Evolutionary conservation across 2,113 vertebrate genomes (phyloP).

Genomic region (Scopus umbretta): DNA sequence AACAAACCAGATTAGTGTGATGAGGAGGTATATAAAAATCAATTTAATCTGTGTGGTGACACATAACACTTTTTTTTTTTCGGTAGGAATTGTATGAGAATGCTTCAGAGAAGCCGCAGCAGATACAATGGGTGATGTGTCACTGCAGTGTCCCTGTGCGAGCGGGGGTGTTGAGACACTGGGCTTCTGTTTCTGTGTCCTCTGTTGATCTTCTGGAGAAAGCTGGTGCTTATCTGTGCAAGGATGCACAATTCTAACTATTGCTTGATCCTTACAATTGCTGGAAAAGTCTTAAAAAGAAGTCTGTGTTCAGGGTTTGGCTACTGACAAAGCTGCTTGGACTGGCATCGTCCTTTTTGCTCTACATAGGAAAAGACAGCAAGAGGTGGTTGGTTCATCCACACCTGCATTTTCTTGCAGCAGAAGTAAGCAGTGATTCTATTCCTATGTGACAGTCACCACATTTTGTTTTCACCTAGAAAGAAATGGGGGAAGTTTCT

Average conservation of each 20-base stretch:
- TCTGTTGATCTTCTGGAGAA: conserved; percentile 23
- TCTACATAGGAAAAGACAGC: neutral
- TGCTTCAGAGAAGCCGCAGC: neutral
- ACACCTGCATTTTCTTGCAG: neutral
- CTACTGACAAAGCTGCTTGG: neutral
- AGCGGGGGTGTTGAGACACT: neutral
- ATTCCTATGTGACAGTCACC: neutral
- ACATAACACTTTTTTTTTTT: neutral
- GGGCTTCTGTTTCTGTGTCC: neutral
- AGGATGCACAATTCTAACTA: neutral
- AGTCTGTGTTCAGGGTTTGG: neutral
- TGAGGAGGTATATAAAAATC: neutral
- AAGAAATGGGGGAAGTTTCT: neutral
- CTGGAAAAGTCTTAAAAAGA: neutral
- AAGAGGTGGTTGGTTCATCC: neutral
- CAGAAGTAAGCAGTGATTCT: neutral
- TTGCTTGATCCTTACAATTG: neutral
- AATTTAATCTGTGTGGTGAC: neutral
- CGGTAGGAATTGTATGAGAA: neutral
- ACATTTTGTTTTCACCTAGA: neutral
- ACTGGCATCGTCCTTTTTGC: neutral
- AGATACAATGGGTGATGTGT: neutral
- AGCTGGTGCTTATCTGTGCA: neutral
- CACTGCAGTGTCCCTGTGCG: neutral
- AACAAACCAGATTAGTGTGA: neutral